phyloP scores from a whole-genome alignment of 2,113 vertebrate species.

The Sphaerodactylus townsendi region DNA sequence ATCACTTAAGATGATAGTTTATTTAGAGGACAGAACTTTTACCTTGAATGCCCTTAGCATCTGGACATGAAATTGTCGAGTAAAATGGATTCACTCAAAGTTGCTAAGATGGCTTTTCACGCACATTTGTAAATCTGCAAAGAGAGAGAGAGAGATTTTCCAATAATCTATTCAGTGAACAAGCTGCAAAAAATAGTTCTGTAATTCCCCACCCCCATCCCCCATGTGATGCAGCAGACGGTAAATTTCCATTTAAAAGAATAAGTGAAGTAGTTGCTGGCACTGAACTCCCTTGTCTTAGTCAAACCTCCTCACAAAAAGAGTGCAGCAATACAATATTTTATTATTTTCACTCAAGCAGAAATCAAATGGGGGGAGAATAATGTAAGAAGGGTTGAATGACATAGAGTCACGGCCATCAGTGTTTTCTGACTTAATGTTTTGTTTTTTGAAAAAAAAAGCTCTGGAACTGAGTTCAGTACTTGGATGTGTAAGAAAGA shows the following conservation, averaged over 20 bases:
- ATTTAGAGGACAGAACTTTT: slow-evolving; percentile 50
- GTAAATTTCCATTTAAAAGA: slow-evolving; percentile 87
- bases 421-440: slow-evolving; percentile 59
- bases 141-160: slow-evolving; percentile 70
- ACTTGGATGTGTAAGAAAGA: slow-evolving; percentile 50
- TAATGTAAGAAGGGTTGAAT: slow-evolving; percentile 61
- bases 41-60: slow-evolving; percentile 74
- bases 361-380: slow-evolving; percentile 67
- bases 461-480: slow-evolving; percentile 61
- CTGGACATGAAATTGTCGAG: slow-evolving; percentile 78
- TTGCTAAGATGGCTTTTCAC: slow-evolving; percentile 79
- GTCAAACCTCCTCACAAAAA: slow-evolving; percentile 80
- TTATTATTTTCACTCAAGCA: slow-evolving; percentile 80
- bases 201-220: slow-evolving; percentile 79
- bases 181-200: slow-evolving; percentile 88
- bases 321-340: slow-evolving; percentile 77
- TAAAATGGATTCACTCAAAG: slow-evolving; percentile 81
- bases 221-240: slow-evolving; percentile 84
- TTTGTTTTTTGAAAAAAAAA: slow-evolving; percentile 46
- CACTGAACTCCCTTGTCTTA: slow-evolving; percentile 78
- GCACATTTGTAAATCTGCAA: slow-evolving; percentile 78
- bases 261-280: slow-evolving; percentile 82
- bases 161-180: slow-evolving; percentile 87
- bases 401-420: slow-evolving; percentile 68
- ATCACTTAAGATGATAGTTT: slow-evolving; percentile 16